Conservation (phyloP, 2,113 vertebrate species). For the Cacatua alba region DNA sequence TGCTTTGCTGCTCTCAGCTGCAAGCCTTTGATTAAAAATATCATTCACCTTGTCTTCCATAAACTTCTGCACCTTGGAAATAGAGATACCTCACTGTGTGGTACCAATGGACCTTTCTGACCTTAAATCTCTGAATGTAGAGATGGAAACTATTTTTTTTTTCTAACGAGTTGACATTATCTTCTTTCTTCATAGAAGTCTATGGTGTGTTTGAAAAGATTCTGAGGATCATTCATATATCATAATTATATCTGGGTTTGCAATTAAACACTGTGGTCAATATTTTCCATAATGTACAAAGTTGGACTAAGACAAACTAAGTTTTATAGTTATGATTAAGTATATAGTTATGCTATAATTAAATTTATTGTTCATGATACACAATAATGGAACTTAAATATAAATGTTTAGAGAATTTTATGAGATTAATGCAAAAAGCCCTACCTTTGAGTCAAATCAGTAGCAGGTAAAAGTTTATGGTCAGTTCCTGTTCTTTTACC, state of each 20-base stretch:
- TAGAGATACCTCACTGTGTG: neutral
- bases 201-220: neutral
- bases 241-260: neutral
- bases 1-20: neutral
- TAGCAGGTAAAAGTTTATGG: neutral
- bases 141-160: neutral
- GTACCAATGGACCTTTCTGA: neutral
- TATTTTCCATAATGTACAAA: neutral
- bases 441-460: neutral
- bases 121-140: neutral
- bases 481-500: neutral
- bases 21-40: neutral
- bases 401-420: neutral
- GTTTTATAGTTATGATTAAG: neutral
- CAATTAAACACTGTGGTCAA: neutral
- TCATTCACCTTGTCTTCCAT: fast-evolving
- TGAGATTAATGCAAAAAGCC: neutral
- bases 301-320: neutral
- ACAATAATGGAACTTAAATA: neutral
- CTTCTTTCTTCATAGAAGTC: neutral
- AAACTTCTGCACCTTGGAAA: neutral
- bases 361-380: neutral
- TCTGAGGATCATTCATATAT: neutral
- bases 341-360: neutral
- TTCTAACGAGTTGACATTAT: neutral